Base-by-base conservation (phyloP, 1,140 invertebrate species). In the Oscheius sp. region DNA sequence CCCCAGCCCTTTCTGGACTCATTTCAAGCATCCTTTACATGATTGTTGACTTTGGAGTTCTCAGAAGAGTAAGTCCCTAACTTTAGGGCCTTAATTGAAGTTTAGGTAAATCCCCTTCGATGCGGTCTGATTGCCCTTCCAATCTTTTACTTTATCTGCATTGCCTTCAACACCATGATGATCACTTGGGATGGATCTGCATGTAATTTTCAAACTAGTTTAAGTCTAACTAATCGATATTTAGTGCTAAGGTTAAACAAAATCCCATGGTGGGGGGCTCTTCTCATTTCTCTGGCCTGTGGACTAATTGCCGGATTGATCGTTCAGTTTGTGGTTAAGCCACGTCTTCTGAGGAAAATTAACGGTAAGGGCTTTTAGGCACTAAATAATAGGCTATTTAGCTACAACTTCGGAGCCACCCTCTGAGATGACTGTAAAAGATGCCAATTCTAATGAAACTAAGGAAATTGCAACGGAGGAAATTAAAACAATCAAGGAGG, bases 101-200 rank as follows among this genome's bases (percentile, higher is more conserved):
- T 18, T n/a, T 34, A 35, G 3, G 15, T 38, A 34, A 64, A 64
- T 75, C 92, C 94, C 1, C 84, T 97, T n/a, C 89, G 90, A 79
- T 88, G 90, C 28, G 95, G 93, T 42, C 89, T 98, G 1, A 87
- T 86, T 45, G 89, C 91, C 36, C 87, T 99, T 68, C 95, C 95
- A 13, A 86, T 96, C 70, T 94, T 96, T 84, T 98, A 97, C 84
- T 93, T 92, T 67, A 87, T 92, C 32, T 97, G 95, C 23, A 87
- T 97, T 73, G 89, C 93, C 75, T 89, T 97, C 67, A 98, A 97
- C 86, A 88, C 94, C 1, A 89, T 97, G 77, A 95, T 93, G 58
- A 90, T 98, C 65, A 90, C 93, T 45, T 90, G 92, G 73, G 91
- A 95, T 87, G 95, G 95, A 73, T 94, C 95, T 32, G 91, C 92